These are phyloP conservation scores for Sylvia atricapilla DNA, from an alignment of 2,113 vertebrate genomes.

Conservation along the genomic window DNA sequence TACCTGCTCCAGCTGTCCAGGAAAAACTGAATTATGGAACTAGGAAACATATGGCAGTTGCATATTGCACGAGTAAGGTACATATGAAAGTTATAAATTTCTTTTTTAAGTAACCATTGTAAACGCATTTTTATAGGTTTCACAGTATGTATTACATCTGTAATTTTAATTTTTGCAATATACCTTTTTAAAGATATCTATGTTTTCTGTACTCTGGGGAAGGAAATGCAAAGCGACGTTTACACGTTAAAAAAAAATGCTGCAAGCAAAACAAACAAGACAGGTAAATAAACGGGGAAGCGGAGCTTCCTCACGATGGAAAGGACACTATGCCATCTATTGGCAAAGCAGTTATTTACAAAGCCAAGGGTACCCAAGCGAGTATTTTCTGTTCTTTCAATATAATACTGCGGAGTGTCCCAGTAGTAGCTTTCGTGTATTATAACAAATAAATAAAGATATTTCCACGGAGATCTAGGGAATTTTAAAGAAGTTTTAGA, in stretches of 20 bases:
- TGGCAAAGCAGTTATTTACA: constrained; percentile 64
- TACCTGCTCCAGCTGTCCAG: constrained; percentile 81
- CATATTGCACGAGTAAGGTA: constrained; percentile 75
- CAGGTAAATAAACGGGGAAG: constrained; percentile 46
- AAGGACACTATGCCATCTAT: constrained; percentile 72
- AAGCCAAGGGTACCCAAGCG: neutral
- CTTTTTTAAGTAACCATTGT: constrained; percentile 79
- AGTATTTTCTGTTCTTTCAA: neutral
- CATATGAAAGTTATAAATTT: constrained; percentile 84
- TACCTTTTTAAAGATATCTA: constrained; percentile 69
- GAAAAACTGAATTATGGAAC: constrained; percentile 79
- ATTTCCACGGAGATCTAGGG: neutral
- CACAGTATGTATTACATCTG: constrained; percentile 79
- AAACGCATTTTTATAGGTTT: constrained; percentile 81
- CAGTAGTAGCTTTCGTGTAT: neutral
- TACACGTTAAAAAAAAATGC: neutral
- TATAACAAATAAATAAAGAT: neutral
- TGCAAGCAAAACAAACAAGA: constrained; percentile 29
- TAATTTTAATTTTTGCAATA: constrained; percentile 79
- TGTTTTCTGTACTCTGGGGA: constrained; percentile 55
- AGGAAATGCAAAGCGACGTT: constrained; percentile 47
- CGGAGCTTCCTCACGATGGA: constrained; percentile 30
- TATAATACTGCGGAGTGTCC: neutral
- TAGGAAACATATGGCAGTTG: constrained; percentile 80
- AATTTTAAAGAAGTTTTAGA: no score